Base-by-base conservation (phyloP, 2,888 invertebrate species). In the Maniola hyperantus region DNA sequence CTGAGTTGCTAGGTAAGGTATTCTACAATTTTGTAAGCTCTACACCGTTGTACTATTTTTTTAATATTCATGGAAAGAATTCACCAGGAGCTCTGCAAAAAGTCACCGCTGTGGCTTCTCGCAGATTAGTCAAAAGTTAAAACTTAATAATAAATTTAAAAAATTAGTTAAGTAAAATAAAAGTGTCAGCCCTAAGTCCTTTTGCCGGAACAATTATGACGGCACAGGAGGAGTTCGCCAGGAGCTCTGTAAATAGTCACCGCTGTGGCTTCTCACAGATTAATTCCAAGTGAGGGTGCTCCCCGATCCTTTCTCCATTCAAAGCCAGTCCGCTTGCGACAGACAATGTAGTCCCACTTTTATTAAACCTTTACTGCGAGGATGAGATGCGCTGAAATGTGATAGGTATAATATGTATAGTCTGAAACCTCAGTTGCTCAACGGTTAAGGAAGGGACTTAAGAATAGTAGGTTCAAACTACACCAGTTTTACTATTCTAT, bases 211-310 rank as follows among this genome's bases (percentile, higher is more conserved):
- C 79, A 85, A 87, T 85, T 87, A 85, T 83, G 82, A 85, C 83
- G 77, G 87, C 42, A 64, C 61, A 67, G 68, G 67, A 67, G 69
- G 66, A 72, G 63, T 60, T 63, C 60, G 68, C 68, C 67, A 70
- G 66, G 68, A 62, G 70, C 65, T 69, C 84, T 87, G 90, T 88
- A 89, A 91, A 91, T 85, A 90, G 84, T 87, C 85, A 84, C 87
- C 88, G 87, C 86, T 80, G 81, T 81, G 81, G 84, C 84, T 88
- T 87, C 88, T 85, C 84, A 83, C 81, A 88, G 87, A 89, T 89
- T 89, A 88, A 89, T 39, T 39, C 88, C 84, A 82, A 89, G 84
- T 84, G 85, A 87, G 82, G 84, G 68, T 70, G 66, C 68, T 66
- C 59, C 70, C 64, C 64, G 54, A 46, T 36, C 61, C 61, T 61